Conservation (phyloP, 92 coral and sea anemone genomes). For the Anthopleura xanthogrammica region DNA sequence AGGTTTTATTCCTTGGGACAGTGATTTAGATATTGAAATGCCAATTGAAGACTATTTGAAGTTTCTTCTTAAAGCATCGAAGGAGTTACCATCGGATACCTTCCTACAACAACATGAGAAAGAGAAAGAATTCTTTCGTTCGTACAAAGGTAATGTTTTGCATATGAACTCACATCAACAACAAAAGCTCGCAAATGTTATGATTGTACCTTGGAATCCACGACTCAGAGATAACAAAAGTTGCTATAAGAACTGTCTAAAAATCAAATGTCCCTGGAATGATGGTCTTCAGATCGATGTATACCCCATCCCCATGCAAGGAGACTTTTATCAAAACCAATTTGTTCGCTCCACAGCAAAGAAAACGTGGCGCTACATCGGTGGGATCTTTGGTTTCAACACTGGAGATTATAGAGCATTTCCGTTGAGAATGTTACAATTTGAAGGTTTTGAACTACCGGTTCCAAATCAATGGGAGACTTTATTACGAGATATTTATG, state of each 20-base stretch:
- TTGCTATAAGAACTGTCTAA: conserved; percentile 51
- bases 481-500: conserved; percentile 33
- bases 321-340: conserved; percentile 4
- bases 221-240: conserved; percentile 53
- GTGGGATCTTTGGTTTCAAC: not conserved
- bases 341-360: not conserved
- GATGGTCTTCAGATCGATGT: conserved; percentile 59
- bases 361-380: not conserved
- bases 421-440: conserved; percentile 55
- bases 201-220: conserved; percentile 28
- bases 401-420: conserved; percentile 31
- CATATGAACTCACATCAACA: not conserved
- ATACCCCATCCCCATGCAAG: conserved; percentile 9
- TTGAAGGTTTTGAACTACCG: conserved; percentile 63
- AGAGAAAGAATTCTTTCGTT: conserved; percentile 43
- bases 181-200: not conserved
- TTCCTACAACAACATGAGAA: conserved; percentile 47
- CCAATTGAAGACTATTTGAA: conserved; percentile 59
- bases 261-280: conserved; percentile 36
- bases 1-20: conserved; percentile 81
- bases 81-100: conserved; percentile 45
- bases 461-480: conserved; percentile 60
- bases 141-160: not conserved
- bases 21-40: conserved; percentile 55
- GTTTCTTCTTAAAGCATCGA: conserved; percentile 42